These are phyloP conservation scores for Cynocephalus volans DNA, from an alignment of 2,113 vertebrate species.

Conservation along the genomic window DNA sequence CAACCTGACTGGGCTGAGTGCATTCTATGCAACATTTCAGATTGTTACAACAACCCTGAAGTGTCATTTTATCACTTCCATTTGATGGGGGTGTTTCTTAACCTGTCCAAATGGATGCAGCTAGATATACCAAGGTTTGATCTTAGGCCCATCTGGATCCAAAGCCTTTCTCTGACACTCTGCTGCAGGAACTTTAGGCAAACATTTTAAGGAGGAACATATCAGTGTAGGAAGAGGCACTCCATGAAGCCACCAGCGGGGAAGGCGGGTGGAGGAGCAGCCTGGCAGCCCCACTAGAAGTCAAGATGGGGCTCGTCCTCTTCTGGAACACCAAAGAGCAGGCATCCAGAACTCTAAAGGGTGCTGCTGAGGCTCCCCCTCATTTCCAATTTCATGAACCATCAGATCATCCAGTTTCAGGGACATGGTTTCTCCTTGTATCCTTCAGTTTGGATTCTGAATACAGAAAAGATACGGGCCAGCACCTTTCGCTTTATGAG, in stretches of 20 bases:
- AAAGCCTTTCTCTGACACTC: not conserved
- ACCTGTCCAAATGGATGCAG: not conserved
- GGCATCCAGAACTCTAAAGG: no score
- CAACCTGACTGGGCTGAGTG: not conserved
- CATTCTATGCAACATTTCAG: not conserved
- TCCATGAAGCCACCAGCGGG: no score
- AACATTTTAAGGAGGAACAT: not conserved
- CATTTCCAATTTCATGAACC: not conserved
- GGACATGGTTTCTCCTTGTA: not conserved
- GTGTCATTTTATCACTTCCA: not conserved
- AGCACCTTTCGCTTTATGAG: not conserved
- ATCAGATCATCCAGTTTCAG: not conserved
- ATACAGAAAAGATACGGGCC: accelerated
- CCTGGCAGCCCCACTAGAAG: not conserved
- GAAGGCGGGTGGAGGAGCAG: not conserved
- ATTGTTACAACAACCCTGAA: not conserved
- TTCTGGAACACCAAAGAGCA: not conserved
- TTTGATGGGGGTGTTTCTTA: not conserved
- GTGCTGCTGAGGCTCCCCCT: not conserved
- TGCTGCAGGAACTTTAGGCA: not conserved
- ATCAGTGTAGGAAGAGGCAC: accelerated
- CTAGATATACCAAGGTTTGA: not conserved
- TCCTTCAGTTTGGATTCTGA: not conserved
- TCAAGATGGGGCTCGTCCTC: no score
- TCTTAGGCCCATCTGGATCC: not conserved